Evolutionary conservation across 2,888 invertebrate species (phyloP), one percentile per base, ranked within the genome.

Genomic region (Pseudeuparius sepicola): DNA sequence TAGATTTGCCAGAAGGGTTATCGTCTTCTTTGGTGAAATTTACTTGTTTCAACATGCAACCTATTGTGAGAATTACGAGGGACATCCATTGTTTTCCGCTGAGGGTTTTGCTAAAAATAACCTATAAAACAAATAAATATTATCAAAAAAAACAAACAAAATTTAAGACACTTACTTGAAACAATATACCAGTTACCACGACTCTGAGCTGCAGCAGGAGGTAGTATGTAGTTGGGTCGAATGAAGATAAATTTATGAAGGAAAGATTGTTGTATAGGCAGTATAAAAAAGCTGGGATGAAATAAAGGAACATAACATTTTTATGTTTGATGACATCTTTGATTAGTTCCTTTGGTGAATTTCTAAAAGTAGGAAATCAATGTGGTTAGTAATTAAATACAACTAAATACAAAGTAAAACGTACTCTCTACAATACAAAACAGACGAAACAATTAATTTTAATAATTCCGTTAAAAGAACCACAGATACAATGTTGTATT

Each of bases 161-260:
- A 20, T 7, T n/a, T 20, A 20, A 20, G 20, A 20, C 20, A 20
- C n/a, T 20, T 68, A 89, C 89, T 75, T 93, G 92, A 65, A 88
- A 94, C 25, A 93, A 67, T 34, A 94, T 64, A 18, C 92, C 94
- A 4, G 93, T 94, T 4, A 93, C 72, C 11, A 94, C 90, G 20
- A 94, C 92, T 51, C 94, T 69, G 47, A 94, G 75, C 60, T 94
- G 93, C 4, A 94, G 66, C 25, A 94, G 62, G 36, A 94, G 68
- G 60, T 85, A 92, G 59, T 94, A 94, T 0, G 93, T 90, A 1
- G 94, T 93, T 1, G 94, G 93, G 60, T 94, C 94, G 64, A 90
- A 94, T 34, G 75, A 76, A 7, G 87, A 80, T 49, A 94, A 68
- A 66, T 93, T 94, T 32, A 86, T 68, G 64, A 92, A 94, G 16